Evolutionary conservation across 2,797 vertebrate species (phyloP).

Genomic region (Pampus argenteus): DNA sequence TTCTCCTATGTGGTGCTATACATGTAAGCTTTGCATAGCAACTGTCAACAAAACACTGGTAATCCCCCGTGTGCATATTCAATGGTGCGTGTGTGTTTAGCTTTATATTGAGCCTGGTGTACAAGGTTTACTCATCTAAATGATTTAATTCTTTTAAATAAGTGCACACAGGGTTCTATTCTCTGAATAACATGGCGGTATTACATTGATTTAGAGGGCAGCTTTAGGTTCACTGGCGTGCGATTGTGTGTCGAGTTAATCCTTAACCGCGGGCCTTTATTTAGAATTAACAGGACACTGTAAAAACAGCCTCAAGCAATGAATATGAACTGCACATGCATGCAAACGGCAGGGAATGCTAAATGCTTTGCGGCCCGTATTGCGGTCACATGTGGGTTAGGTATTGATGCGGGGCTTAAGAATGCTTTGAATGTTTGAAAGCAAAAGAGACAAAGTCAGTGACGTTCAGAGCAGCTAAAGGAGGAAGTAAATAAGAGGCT

Average conservation of each 20-base stretch:
- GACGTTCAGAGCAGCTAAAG: too few species aligned
- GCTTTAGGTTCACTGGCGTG: neutral
- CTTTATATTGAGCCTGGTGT: too few species aligned
- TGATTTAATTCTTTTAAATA: too few species aligned
- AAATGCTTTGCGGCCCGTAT: conserved; percentile 1
- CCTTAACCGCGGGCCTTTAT: neutral
- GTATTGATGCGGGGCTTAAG: conserved; percentile 3
- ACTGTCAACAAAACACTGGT: conserved; percentile 6
- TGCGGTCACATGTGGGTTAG: neutral
- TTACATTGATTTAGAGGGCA: neutral
- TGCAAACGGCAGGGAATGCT: neutral
- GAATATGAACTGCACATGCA: neutral
- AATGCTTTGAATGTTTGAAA: conserved; percentile 20
- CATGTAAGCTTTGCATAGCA: conserved; percentile 12
- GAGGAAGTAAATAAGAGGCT: too few species aligned
- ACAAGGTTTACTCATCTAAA: too few species aligned
- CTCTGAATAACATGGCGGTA: neutral
- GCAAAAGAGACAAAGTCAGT: too few species aligned
- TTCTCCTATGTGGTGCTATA: neutral
- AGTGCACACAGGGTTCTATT: neutral
- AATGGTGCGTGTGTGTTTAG: too few species aligned
- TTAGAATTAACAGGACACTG: neutral
- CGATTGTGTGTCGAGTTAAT: conserved; percentile 9
- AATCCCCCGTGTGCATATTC: neutral
- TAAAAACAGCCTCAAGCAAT: conserved; percentile 1